These are phyloP conservation scores for Halotydeus destructor DNA, from an alignment of 1,140 invertebrate genomes.

Conservation along the genomic window DNA sequence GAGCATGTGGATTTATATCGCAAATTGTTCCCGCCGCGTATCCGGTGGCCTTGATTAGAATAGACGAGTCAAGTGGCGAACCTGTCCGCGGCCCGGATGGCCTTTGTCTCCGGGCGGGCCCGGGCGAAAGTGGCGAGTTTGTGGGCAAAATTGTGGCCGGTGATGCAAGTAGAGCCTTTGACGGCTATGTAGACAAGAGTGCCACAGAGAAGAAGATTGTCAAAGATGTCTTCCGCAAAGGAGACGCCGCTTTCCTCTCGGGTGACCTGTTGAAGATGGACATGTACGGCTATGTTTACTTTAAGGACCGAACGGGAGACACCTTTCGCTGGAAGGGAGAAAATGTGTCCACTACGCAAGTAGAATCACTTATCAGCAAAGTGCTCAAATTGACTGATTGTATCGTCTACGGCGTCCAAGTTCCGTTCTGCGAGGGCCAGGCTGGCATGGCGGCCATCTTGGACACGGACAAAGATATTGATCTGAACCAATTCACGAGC, in stretches of 20 bases:
- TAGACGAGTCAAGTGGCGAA: conserved; percentile 30
- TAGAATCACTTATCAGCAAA: conserved; percentile 79
- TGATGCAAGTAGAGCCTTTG: conserved; percentile 32
- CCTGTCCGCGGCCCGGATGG: conserved; percentile 27
- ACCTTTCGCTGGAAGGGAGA: conserved; percentile 50
- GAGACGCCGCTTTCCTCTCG: conserved; percentile 77
- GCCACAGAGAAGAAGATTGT: conserved; percentile 87
- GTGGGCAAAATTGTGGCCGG: conserved; percentile 76
- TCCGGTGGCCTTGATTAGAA: conserved; percentile 47
- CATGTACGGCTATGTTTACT: conserved; percentile 34
- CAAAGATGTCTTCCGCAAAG: conserved; percentile 62
- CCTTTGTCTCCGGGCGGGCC: conserved; percentile 31
- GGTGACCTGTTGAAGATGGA: conserved; percentile 40
- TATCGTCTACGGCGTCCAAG: conserved; percentile 79
- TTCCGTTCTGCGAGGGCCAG: conserved; percentile 63
- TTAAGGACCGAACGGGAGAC: conserved; percentile 35
- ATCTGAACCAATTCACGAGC: conserved; percentile 33
- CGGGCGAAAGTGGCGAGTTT: conserved; percentile 82
- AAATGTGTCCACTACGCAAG: conserved; percentile 93
- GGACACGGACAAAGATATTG: conserved; percentile 24
- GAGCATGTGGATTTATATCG: conserved; percentile 86
- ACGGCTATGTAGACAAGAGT: conserved; percentile 70
- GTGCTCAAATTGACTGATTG: conserved; percentile 62
- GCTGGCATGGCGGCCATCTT: conserved; percentile 94
- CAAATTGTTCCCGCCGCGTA: conserved; percentile 55